phyloP scores from a whole-genome alignment of 2,113 vertebrate species.

The Gobiocypris rarus region DNA sequence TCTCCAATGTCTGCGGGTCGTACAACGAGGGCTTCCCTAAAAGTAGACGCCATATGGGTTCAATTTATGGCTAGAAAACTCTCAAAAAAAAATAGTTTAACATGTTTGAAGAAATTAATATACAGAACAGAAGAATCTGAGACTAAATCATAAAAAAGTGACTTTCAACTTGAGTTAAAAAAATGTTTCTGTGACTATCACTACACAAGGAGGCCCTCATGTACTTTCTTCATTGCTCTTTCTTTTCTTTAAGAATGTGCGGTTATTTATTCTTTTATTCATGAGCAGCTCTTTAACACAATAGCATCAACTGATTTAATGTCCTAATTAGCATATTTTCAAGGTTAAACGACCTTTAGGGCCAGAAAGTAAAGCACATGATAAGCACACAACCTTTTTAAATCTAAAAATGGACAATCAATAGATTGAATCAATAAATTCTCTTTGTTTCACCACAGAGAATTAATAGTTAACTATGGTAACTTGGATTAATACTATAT shows the following conservation, averaged over 20 bases:
- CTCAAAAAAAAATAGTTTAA: neutral
- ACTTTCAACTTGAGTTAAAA: neutral
- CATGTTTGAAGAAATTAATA: neutral
- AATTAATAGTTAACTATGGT: neutral
- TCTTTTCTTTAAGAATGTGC: neutral
- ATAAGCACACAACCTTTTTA: neutral
- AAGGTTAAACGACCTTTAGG: neutral
- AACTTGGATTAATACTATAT: neutral
- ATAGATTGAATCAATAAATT: neutral
- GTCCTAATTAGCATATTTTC: neutral
- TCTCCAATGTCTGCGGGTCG: neutral
- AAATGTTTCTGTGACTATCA: neutral
- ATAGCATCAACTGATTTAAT: constrained; percentile 8
- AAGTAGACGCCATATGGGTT: neutral
- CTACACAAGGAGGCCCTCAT: neutral
- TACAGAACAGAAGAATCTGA: neutral
- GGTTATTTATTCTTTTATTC: neutral
- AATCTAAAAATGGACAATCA: neutral
- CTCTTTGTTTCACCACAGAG: neutral
- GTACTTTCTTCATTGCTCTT: neutral
- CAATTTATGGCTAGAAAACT: neutral
- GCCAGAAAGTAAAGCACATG: neutral
- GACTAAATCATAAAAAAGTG: neutral
- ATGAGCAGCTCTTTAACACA: neutral
- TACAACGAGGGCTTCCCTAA: neutral